Evolutionary conservation across 2,797 vertebrate species (phyloP), one percentile per base, ranked within the genome.

Genomic region (Paedocypris micromegethes): DNA sequence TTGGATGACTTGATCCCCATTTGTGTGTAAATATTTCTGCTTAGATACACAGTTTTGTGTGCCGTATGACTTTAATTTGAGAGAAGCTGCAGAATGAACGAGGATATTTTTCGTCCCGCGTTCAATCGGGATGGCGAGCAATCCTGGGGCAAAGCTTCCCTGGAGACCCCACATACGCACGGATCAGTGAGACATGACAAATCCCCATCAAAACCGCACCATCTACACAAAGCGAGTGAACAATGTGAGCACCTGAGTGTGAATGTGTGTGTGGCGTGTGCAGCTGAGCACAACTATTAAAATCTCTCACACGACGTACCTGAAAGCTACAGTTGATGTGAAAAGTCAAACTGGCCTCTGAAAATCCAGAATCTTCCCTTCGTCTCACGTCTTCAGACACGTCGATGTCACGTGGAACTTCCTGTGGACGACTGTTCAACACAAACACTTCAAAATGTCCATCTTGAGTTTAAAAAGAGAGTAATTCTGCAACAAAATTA

Each of bases 21-120:
- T 57, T 43, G 5, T 9, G 41, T 72, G 72, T 76, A 64, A 64
- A 72, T 76, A 64, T 76, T 53, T 70, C 40, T 53, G 63, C 48
- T 9, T 76, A 59, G 51, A 61, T 71, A 68, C 9, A 40, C 68
- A 51, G 8, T 45, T 72, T 57, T 57, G 65, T 58, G 72, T 74
- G 75, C 7, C 0, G 43, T 58, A 54, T 53, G 55, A 9, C 46
- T 72, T 66, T 74, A 5, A 53, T 39, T 60, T 7, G 23, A 66
- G 50, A 59, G 53, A 57, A 46, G 23, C 23, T 1, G 23, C 23
- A 23, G 23, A 64, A 48, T 23, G 51, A 56, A 47, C 46, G 64
- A 56, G 9, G 47, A 51, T 39, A 23, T 42, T 49, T 70, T 55
- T 61, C 54, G 61, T 63, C 56, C 56, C 63, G 52, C 68, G 50